Evolutionary conservation across 1,140 invertebrate genomes (phyloP).

Genomic region (Macrosteles quadrilineatus): DNA sequence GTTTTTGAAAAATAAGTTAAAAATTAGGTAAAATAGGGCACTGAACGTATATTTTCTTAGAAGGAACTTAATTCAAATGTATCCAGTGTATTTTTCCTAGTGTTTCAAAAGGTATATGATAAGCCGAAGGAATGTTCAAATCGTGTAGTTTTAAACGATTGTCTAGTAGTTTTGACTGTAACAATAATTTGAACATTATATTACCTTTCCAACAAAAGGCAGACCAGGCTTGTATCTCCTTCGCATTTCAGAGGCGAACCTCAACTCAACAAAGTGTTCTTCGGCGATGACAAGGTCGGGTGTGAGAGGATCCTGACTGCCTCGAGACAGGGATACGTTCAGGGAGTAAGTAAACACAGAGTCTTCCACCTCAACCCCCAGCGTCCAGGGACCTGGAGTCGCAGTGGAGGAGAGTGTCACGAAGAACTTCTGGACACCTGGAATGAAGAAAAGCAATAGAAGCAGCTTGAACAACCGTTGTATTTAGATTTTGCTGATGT

Average conservation of each 20-base stretch:
- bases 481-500: no score
- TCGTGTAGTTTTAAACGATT: no score
- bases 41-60: no score
- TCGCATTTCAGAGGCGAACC: constrained; percentile 62
- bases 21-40: no score
- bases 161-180: no score
- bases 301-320: constrained; percentile 37
- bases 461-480: no score
- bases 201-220: constrained; percentile 63
- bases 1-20: no score
- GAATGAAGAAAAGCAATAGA: constrained; percentile 15
- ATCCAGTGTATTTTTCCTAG: no score
- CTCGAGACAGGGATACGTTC: constrained; percentile 47
- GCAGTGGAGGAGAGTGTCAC: constrained; percentile 55
- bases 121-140: no score
- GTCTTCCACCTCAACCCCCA: constrained; percentile 58
- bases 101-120: no score
- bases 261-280: constrained; percentile 64
- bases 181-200: neutral
- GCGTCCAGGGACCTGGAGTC: constrained; percentile 56
- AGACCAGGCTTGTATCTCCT: constrained; percentile 63
- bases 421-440: constrained; percentile 59
- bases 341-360: constrained; percentile 53
- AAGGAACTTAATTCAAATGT: no score
- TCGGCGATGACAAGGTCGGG: constrained; percentile 61